Conservation (phyloP, 2,113 vertebrate species). For the Cebus imitator region DNA sequence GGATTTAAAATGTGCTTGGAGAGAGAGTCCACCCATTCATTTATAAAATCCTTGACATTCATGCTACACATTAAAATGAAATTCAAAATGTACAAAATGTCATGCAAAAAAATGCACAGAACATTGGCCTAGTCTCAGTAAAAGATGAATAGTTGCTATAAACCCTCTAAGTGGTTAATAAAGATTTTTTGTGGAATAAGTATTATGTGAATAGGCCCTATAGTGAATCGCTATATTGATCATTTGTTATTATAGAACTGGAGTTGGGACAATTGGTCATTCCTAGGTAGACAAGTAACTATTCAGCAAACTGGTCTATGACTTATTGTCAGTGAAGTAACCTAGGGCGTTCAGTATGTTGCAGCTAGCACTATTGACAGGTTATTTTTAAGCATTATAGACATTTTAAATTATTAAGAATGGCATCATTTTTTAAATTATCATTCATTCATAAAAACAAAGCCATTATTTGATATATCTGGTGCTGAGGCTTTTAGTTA, state of each 20-base stretch:
- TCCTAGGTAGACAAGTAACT: neutral
- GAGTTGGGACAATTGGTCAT: neutral
- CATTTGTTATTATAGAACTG: neutral
- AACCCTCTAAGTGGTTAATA: neutral
- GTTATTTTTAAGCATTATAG: neutral
- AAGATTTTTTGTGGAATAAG: neutral
- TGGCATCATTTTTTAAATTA: neutral
- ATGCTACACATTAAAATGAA: neutral
- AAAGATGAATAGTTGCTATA: neutral
- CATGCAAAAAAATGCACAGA: neutral
- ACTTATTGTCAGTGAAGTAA: neutral
- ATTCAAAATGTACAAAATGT: neutral
- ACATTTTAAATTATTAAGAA: neutral
- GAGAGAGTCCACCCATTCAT: neutral
- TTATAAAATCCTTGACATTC: neutral
- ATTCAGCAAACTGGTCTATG: neutral
- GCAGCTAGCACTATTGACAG: neutral
- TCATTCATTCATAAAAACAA: neutral
- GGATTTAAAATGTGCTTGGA: neutral
- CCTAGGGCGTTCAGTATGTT: neutral
- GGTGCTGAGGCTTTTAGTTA: neutral
- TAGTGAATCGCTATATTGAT: neutral
- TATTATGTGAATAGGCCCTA: neutral
- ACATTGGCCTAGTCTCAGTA: neutral
- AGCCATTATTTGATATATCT: neutral